A percentile compares a stretch with the other conserved stretches of the same genome.
Conservation (phyloP, 2,888 invertebrate genomes). For the Salpingus planirostris region DNA sequence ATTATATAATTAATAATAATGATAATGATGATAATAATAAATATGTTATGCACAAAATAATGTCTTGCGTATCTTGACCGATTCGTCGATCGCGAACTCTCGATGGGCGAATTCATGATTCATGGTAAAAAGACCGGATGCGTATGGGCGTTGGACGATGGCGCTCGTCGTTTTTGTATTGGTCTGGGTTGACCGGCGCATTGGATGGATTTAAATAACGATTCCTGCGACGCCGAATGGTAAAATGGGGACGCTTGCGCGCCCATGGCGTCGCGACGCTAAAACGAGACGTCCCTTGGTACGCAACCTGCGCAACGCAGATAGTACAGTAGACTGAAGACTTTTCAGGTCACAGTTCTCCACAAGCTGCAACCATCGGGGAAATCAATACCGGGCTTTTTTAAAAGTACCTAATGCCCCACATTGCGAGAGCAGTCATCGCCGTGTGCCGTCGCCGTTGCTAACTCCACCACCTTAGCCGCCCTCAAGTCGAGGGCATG, state of each 20-base stretch:
- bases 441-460: slow-evolving; percentile 11
- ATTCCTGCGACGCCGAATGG: slow-evolving; percentile 15
- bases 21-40: too few relatives aligned
- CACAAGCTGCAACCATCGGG: slow-evolving; percentile 18
- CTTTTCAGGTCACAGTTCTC: slow-evolving; percentile 23
- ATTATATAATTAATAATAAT: too few relatives aligned
- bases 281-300: slow-evolving; percentile 14
- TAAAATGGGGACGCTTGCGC: slow-evolving; percentile 20
- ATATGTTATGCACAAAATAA: too few relatives aligned
- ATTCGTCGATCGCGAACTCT: too few relatives aligned
- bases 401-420: slow-evolving; percentile 35
- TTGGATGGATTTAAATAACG: slow-evolving; percentile 15
- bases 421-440: slow-evolving; percentile 28
- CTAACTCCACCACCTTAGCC: slow-evolving; percentile 7
- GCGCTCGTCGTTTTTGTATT: too few relatives aligned
- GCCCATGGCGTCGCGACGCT: slow-evolving; percentile 8
- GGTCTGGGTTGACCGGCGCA: slow-evolving; percentile 16
- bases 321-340: slow-evolving; percentile 21
- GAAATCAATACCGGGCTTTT: slow-evolving; percentile 35
- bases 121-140: too few relatives aligned
- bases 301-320: slow-evolving; percentile 21
- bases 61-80: too few relatives aligned
- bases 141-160: too few relatives aligned
- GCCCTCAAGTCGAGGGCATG: slow-evolving; percentile 13
- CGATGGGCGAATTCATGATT: too few relatives aligned